Evolutionary conservation across 2,113 vertebrate species (phyloP), one percentile per base, ranked within the genome.

Genomic region (Sterrhoptilus dennistouni): DNA sequence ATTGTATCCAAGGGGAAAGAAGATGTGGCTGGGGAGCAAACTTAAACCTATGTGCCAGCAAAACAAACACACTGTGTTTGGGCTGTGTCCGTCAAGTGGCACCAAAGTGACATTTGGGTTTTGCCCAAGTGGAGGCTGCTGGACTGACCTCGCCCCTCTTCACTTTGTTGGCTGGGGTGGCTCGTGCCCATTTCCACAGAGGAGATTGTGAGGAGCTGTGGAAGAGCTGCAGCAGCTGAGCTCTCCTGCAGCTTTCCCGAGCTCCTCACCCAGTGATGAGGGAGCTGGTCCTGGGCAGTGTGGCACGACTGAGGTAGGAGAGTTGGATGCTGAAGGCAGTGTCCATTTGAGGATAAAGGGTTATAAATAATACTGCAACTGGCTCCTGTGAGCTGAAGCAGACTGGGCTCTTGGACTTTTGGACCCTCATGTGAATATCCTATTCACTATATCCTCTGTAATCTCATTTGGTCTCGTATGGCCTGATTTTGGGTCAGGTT

Each of bases 11-110:
- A 94, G 83, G 86, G 57, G 69, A 90, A 93, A 84, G 96, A 89
- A 94, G 93, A 96, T 92, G 88, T 86, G 90, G 95, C 85, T 93
- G 80, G 91, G 92, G 83, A 94, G 57, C 57, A 49, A 92, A 92
- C 90, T 87, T 87, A 95, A 87, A 81, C 88, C 80, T 57, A 5
- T 14, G 49, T 82, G 83, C 92, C 72, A 92, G 93, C 92, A 94
- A 95, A 91, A 88, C 91, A 95, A 95, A 85, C 65, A 65, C 0
- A 1, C 79, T 2, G 54, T 94, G 94, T 96, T 95, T 95, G 87
- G 93, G 70, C 87, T 93, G 85, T 57, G 79, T 94, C 71, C 69
- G 44, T 92, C 87, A 49, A 95, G 87, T 60, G 95, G 77, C 31
- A 90, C 78, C 75, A 57, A 87, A 93, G 90, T 69, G 82, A 59